phyloP scores from a whole-genome alignment of 2,113 vertebrate species.

The Nymphicus hollandicus region DNA sequence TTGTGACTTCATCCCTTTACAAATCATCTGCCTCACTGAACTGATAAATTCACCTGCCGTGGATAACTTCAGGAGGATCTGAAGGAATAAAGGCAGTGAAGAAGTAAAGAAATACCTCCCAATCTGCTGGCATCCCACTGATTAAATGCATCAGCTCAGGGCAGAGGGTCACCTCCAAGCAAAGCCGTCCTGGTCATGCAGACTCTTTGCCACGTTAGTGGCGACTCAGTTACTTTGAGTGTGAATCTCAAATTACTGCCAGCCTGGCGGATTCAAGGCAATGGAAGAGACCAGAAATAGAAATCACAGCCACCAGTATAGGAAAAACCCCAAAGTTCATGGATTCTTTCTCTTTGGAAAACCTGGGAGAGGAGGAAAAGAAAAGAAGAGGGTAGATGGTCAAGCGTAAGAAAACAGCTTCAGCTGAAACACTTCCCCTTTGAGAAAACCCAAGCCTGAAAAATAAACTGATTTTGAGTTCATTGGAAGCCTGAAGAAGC shows the following conservation, averaged over 20 bases:
- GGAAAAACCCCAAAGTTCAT: not conserved
- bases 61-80: not conserved
- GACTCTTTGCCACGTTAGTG: slow-evolving; percentile 21
- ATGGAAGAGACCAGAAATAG: slow-evolving; percentile 18
- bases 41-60: not conserved
- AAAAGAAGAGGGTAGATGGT: not conserved
- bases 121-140: not conserved
- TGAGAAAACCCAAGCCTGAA: not conserved
- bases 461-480: not conserved
- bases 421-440: not conserved
- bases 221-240: slow-evolving; percentile 29
- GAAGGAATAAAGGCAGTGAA: not conserved
- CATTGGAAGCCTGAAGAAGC: not conserved
- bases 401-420: not conserved
- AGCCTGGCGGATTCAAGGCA: not conserved
- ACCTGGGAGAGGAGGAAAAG: not conserved
- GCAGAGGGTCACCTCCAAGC: slow-evolving; percentile 54
- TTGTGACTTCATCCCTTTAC: not conserved
- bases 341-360: not conserved
- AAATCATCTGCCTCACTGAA: not conserved
- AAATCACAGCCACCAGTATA: not conserved
- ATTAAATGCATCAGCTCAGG: not conserved
- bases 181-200: not conserved
- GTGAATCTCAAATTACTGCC: slow-evolving; percentile 64
- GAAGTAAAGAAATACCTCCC: not conserved